Evolutionary conservation across 2,113 vertebrate species (phyloP).

Genomic region (Malurus cyaneus): DNA sequence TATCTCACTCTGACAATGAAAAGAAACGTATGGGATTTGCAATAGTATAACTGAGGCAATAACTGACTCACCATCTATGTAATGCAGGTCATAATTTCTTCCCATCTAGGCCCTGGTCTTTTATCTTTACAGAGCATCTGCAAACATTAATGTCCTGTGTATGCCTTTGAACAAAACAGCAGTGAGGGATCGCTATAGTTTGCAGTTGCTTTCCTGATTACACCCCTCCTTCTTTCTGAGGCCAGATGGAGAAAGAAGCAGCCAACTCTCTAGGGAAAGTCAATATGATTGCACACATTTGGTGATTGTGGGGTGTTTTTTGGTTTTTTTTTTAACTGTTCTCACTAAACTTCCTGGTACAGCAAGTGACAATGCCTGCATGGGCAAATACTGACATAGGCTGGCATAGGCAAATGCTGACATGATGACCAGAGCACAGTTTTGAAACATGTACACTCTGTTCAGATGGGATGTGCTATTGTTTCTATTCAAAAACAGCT

Average conservation of each 20-base stretch:
- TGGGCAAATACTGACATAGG: neutral
- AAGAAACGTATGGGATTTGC: neutral
- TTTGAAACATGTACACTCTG: neutral
- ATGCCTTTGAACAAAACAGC: neutral
- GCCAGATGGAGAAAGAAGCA: neutral
- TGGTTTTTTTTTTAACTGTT: neutral
- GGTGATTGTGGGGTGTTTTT: fast-evolving
- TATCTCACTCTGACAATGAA: neutral
- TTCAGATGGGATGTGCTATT: neutral
- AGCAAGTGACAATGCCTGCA: neutral
- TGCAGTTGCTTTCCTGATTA: neutral
- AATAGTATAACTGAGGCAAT: neutral
- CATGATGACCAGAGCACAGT: neutral
- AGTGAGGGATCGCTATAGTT: neutral
- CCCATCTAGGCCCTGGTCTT: neutral
- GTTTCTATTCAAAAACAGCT: neutral
- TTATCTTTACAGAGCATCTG: neutral
- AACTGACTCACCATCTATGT: neutral
- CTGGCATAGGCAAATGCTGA: neutral
- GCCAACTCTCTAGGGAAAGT: neutral
- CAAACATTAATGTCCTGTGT: neutral
- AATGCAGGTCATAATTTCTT: neutral
- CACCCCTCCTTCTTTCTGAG: neutral
- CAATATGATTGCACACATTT: neutral
- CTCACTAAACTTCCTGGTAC: neutral